Percentiles rank a stretch among this genome's conserved stretches.
These are phyloP conservation scores for Pandemis corylana DNA, from an alignment of 2,888 invertebrate genomes.

Conservation along the genomic window DNA sequence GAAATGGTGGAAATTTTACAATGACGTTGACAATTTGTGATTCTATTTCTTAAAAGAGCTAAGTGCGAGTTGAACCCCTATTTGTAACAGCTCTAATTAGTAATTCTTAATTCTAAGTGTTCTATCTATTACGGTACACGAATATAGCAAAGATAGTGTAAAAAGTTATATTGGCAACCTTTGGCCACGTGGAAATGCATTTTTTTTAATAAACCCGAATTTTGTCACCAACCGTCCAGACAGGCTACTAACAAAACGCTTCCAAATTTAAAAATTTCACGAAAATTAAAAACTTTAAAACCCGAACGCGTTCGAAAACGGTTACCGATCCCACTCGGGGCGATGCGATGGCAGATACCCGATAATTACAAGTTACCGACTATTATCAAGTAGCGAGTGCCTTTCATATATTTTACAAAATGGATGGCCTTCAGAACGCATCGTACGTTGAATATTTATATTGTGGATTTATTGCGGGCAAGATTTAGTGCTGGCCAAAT, in stretches of 20 bases:
- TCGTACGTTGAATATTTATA: conserved; percentile 79
- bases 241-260: conserved; percentile 22
- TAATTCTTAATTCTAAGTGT: too few species aligned
- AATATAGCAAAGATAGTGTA: too few species aligned
- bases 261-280: conserved; percentile 27
- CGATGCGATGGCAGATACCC: conserved; percentile 51
- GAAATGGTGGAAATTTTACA: not conserved
- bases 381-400: conserved; percentile 82
- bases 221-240: conserved; percentile 10
- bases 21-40: not conserved
- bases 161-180: too few species aligned
- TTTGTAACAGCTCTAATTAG: too few species aligned
- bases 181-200: too few species aligned
- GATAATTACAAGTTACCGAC: conserved; percentile 79
- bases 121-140: too few species aligned
- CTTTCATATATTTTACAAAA: conserved; percentile 83
- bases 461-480: conserved; percentile 75
- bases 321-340: conserved; percentile 41
- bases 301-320: conserved; percentile 45
- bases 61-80: too few species aligned
- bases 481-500: conserved; percentile 30
- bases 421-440: conserved; percentile 72
- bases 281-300: conserved; percentile 43
- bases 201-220: not conserved
- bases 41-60: not conserved